A percentile compares a stretch with the other conserved stretches of the same genome.
These are phyloP conservation scores for Nectonema munidae DNA, from an alignment of 2,888 invertebrate genomes.

Conservation along the genomic window DNA sequence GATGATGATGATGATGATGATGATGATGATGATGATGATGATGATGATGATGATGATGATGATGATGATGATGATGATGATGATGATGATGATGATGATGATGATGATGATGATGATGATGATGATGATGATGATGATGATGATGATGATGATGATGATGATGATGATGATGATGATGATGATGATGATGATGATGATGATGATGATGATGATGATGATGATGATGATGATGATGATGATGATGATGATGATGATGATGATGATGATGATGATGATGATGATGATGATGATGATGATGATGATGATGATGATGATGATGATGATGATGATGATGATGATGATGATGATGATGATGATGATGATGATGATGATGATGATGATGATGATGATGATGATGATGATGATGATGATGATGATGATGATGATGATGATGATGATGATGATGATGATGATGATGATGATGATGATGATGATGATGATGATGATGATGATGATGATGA, in stretches of 20 bases:
- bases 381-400: conserved; percentile 10
- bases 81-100: conserved; percentile 2
- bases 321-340: conserved; percentile 7
- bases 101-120: conserved; percentile 6
- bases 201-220: conserved; percentile 9
- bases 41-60: conserved; percentile 7
- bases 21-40: conserved; percentile 6
- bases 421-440: conserved; percentile 1
- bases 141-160: conserved; percentile 7
- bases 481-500: conserved; percentile 7
- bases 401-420: conserved; percentile 7
- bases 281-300: conserved; percentile 2
- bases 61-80: conserved; percentile 7
- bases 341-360: conserved; percentile 6
- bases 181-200: conserved; percentile 7
- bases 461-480: conserved; percentile 9
- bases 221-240: conserved; percentile 6
- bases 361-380: conserved; percentile 2
- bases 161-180: conserved; percentile 1
- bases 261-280: conserved; percentile 6
- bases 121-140: conserved; percentile 10
- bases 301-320: conserved; percentile 8
- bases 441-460: conserved; percentile 7
- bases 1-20: conserved; percentile 2
- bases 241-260: conserved; percentile 8